These are phyloP conservation scores for Hydropsyche betteni DNA, from an alignment of 2,888 invertebrate species.

Conservation along the genomic window DNA sequence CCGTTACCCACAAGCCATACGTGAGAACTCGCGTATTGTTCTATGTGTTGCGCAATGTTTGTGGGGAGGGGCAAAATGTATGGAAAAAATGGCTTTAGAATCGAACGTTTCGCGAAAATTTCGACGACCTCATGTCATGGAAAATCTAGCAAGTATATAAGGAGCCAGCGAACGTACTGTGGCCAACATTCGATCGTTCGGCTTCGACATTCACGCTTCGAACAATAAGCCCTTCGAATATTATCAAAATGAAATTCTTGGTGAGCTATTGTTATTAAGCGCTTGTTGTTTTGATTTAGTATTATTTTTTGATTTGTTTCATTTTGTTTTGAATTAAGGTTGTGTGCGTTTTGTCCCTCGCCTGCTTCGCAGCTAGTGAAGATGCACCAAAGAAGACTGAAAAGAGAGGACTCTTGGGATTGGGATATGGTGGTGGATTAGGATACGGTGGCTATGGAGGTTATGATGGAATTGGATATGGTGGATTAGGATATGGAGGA, in stretches of 20 bases:
- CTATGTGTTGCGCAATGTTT: too few relatives aligned
- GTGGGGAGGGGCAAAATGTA: not conserved
- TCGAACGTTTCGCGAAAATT: slow-evolving; percentile 37
- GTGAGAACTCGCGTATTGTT: not conserved
- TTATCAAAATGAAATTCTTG: slow-evolving; percentile 46
- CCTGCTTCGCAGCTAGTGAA: slow-evolving; percentile 61
- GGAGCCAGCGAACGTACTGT: slow-evolving; percentile 10
- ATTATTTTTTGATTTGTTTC: not conserved
- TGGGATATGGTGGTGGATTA: slow-evolving; percentile 57
- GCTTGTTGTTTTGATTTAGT: not conserved
- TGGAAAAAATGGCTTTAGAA: slow-evolving; percentile 33
- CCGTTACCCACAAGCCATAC: not conserved
- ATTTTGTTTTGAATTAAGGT: slow-evolving; percentile 6
- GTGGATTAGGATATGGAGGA: slow-evolving; percentile 41
- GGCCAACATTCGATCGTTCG: slow-evolving; percentile 38
- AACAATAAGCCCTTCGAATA: not conserved
- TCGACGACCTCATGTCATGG: slow-evolving; percentile 16
- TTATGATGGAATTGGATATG: slow-evolving; percentile 42
- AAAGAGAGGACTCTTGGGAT: slow-evolving; percentile 62
- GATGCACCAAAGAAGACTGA: slow-evolving; percentile 61
- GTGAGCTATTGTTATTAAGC: slow-evolving; percentile 23
- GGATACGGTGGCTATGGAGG: slow-evolving; percentile 54
- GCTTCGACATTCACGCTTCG: slow-evolving; percentile 33
- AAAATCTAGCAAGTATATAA: slow-evolving; percentile 42
- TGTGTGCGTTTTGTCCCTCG: slow-evolving; percentile 57